Percentiles rank a stretch among this genome's conserved stretches.
Evolutionary conservation across 1,140 invertebrate species (phyloP).

Genomic region (Drosophila nikananu): DNA sequence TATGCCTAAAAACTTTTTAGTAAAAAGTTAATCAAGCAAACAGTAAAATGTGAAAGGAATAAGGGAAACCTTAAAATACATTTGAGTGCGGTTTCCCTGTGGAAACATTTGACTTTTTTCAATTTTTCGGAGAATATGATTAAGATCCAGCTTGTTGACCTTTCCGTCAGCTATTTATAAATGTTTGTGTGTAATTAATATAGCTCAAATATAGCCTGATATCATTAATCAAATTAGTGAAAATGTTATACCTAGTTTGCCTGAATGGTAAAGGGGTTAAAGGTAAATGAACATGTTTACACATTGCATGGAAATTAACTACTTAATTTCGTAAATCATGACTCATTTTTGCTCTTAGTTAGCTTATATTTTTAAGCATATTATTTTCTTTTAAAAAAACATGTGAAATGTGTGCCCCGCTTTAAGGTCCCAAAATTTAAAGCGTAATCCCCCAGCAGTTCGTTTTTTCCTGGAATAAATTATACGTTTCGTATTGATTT

Average conservation of each 20-base stretch:
- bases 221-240: conserved; percentile 25
- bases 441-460: not conserved
- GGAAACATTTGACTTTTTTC: not conserved
- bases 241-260: not conserved
- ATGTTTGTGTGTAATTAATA: conserved; percentile 8
- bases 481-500: conserved; percentile 13
- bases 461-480: not conserved
- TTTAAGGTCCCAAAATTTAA: not conserved
- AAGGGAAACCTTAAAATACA: not conserved
- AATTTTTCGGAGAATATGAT: not conserved
- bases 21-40: not conserved
- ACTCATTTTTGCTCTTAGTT: too few relatives aligned
- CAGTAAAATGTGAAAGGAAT: too few relatives aligned
- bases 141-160: not conserved
- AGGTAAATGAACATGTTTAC: not conserved
- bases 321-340: not conserved
- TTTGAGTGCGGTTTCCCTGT: not conserved
- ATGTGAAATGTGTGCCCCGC: not conserved
- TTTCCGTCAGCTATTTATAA: conserved; percentile 18
- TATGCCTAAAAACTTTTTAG: not conserved
- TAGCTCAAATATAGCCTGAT: not conserved
- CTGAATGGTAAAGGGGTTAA: not conserved
- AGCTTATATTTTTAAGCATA: not conserved
- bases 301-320: not conserved
- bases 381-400: not conserved